Percentiles rank a stretch among this genome's conserved stretches.
phyloP scores from a whole-genome alignment of 2,797 vertebrate genomes.

The Scolopax bukidnonensis region DNA sequence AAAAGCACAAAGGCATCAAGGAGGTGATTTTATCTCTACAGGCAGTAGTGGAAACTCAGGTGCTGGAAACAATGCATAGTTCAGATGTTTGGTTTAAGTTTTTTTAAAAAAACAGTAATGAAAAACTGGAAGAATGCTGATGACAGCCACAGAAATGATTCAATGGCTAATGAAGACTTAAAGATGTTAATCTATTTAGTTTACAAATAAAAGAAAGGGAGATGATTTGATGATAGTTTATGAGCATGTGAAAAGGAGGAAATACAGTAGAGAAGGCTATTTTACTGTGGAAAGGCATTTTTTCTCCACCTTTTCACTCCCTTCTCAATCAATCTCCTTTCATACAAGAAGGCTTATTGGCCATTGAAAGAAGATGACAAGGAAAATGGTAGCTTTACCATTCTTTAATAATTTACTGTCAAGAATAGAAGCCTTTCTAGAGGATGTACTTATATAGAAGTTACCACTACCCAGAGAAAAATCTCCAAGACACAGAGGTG shows the following conservation, averaged over 20 bases:
- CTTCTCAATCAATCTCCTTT: not conserved
- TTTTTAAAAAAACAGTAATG: not conserved
- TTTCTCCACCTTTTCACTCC: not conserved
- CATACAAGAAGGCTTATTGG: not conserved
- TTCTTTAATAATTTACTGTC: not conserved
- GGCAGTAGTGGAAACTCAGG: not conserved
- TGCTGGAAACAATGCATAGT: not conserved
- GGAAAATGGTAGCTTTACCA: not conserved
- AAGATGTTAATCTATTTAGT: not conserved
- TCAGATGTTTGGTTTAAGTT: not conserved
- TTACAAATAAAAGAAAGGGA: constrained; percentile 4
- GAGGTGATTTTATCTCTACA: not conserved
- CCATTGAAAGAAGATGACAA: not conserved
- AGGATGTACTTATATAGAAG: not conserved
- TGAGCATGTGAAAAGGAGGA: not conserved
- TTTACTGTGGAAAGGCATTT: not conserved
- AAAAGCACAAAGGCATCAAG: not conserved
- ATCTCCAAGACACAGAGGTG: not conserved
- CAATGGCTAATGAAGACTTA: not conserved
- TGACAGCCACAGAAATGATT: not conserved
- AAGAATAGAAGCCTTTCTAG: not conserved
- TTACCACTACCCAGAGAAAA: not conserved
- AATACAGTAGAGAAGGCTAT: not conserved
- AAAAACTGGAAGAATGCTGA: not conserved
- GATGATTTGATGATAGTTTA: not conserved